These are phyloP conservation scores for Sceloporus undulatus DNA, from an alignment of 2,113 vertebrate species.

Conservation along the genomic window DNA sequence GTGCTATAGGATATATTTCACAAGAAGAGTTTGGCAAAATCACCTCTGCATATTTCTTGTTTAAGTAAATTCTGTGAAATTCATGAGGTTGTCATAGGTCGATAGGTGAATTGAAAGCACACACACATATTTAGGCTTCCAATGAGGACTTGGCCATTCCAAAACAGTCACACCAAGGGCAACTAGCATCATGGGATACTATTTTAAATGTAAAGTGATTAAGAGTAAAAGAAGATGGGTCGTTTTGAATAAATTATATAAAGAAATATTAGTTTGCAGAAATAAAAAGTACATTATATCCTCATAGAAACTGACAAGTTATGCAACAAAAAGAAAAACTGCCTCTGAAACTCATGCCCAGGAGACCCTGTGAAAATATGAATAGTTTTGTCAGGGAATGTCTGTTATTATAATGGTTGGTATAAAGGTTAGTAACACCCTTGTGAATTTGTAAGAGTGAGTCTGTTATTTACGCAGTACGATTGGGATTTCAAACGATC, in stretches of 20 bases:
- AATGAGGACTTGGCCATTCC: background rate
- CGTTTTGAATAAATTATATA: background rate
- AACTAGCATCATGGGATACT: background rate
- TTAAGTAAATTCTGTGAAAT: too few relatives aligned
- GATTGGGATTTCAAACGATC: conserved; percentile 23
- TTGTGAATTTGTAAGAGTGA: background rate
- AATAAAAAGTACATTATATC: background rate
- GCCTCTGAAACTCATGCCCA: background rate
- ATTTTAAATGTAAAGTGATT: background rate
- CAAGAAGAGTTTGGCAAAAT: too few relatives aligned
- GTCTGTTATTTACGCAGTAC: conserved; percentile 3
- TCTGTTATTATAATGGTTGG: conserved; percentile 12
- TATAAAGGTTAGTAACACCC: background rate
- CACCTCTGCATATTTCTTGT: too few relatives aligned
- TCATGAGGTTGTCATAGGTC: too few relatives aligned
- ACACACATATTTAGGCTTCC: too few relatives aligned
- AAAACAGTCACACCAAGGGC: background rate
- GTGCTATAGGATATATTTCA: too few relatives aligned
- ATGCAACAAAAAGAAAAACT: background rate
- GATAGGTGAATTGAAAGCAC: too few relatives aligned
- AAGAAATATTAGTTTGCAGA: background rate
- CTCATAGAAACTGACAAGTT: background rate
- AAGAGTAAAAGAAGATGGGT: background rate
- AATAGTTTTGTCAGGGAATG: background rate
- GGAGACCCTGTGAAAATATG: background rate